A percentile compares a stretch with the other conserved stretches of the same genome.
These are phyloP conservation scores for Andrena hattorfiana DNA, from an alignment of 2,888 invertebrate species.

Conservation along the genomic window DNA sequence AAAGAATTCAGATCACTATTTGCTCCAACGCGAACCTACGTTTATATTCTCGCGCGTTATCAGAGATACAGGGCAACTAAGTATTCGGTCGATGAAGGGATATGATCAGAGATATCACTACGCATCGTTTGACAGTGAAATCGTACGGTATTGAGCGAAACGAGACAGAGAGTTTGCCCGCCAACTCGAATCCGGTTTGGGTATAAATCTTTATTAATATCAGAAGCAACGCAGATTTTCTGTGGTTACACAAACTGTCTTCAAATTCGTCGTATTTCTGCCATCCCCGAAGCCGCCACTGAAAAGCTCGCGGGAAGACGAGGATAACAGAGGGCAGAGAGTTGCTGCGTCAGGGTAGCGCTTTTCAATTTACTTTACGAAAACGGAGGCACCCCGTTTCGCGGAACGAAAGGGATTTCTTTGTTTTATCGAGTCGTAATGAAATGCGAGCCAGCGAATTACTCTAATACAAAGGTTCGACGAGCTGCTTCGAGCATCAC, in stretches of 20 bases:
- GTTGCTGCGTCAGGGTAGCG: constrained; percentile 36
- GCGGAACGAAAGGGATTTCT: constrained; percentile 61
- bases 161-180: neutral
- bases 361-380: constrained; percentile 70
- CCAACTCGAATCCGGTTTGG: constrained; percentile 2
- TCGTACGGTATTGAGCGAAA: neutral
- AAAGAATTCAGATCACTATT: constrained; percentile 15
- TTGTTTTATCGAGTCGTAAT: constrained; percentile 69
- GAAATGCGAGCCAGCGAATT: constrained; percentile 73
- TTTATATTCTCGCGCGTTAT: neutral
- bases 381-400: constrained; percentile 35
- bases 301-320: constrained; percentile 23
- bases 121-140: constrained; percentile 13
- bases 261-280: constrained; percentile 35
- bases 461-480: constrained; percentile 62
- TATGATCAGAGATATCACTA: constrained; percentile 40
- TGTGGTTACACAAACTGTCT: constrained; percentile 50
- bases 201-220: constrained; percentile 64
- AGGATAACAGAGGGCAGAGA: constrained; percentile 18
- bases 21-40: neutral
- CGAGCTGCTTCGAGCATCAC: constrained; percentile 10
- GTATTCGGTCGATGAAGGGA: constrained; percentile 49
- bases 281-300: constrained; percentile 17
- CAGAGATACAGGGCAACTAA: neutral
- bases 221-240: constrained; percentile 19